Percentiles rank a stretch among this genome's conserved stretches.
Conservation (phyloP, 2,888 invertebrate species). For the Acleris sparsana region DNA sequence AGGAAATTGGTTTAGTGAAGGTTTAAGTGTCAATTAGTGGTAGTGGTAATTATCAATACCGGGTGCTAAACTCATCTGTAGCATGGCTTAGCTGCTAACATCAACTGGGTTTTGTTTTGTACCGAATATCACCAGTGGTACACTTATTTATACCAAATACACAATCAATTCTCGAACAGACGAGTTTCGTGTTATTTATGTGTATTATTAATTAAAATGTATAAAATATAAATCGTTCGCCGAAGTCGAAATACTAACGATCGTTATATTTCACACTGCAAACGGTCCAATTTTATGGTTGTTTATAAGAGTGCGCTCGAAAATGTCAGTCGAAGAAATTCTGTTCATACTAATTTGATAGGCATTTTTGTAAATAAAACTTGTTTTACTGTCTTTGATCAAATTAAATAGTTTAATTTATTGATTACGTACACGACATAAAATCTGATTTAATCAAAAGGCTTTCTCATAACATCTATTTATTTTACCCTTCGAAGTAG, state of each 20-base stretch:
- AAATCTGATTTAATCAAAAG: no score
- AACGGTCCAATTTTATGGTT: neutral
- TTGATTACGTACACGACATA: no score
- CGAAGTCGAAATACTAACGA: neutral
- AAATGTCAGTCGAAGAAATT: neutral
- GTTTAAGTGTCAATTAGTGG: no score
- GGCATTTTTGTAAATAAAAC: no score
- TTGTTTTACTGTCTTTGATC: no score
- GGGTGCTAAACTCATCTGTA: no score
- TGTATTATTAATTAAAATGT: neutral
- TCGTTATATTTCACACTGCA: conserved; percentile 1
- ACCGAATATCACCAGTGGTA: neutral
- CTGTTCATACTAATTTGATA: neutral
- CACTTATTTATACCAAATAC: neutral
- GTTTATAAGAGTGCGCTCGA: neutral
- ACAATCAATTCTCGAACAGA: neutral
- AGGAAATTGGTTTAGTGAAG: no score
- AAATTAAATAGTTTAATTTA: no score
- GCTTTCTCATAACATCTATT: no score
- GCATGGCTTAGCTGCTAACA: no score
- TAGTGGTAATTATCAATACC: no score
- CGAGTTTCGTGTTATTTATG: neutral
- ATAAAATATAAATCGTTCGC: neutral
- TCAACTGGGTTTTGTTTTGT: neutral
- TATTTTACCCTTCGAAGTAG: neutral